phyloP scores from a whole-genome alignment of 1,140 invertebrate species.

The Zaprionus nigranus region DNA sequence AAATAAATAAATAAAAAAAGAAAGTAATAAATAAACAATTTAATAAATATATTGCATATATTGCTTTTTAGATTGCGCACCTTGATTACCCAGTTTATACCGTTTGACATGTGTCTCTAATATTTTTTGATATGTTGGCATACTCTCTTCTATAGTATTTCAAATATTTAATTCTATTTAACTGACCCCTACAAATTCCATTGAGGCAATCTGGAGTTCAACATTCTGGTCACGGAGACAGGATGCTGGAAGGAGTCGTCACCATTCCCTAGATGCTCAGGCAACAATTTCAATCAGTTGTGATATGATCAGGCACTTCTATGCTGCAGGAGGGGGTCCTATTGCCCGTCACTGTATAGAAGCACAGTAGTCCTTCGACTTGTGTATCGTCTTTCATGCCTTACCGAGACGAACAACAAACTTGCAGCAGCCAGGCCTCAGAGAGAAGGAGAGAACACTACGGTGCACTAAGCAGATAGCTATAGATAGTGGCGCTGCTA shows the following conservation, averaged over 20 bases:
- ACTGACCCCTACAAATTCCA: not conserved
- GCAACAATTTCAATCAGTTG: not conserved
- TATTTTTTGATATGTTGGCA: not conserved
- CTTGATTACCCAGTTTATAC: not conserved
- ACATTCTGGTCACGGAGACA: not conserved
- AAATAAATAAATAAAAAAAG: too few relatives aligned
- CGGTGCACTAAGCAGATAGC: constrained; percentile 19
- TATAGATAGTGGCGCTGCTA: not conserved
- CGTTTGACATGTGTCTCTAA: not conserved
- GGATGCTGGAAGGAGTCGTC: not conserved
- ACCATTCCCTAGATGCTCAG: not conserved
- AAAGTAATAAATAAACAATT: too few relatives aligned
- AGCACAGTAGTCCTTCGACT: not conserved
- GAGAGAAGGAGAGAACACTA: not conserved
- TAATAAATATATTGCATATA: not conserved
- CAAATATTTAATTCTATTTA: not conserved
- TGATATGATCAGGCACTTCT: not conserved
- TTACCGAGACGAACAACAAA: not conserved
- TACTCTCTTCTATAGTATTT: not conserved
- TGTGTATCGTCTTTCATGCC: not conserved
- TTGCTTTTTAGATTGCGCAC: not conserved
- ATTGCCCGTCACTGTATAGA: not conserved
- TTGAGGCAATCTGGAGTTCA: not conserved
- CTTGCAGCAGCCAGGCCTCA: not conserved
- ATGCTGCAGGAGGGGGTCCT: too few relatives aligned